A percentile compares a stretch with the other conserved stretches of the same genome.
These are phyloP conservation scores for Xestobium rufovillosum DNA, from an alignment of 2,888 invertebrate genomes.

Conservation along the genomic window DNA sequence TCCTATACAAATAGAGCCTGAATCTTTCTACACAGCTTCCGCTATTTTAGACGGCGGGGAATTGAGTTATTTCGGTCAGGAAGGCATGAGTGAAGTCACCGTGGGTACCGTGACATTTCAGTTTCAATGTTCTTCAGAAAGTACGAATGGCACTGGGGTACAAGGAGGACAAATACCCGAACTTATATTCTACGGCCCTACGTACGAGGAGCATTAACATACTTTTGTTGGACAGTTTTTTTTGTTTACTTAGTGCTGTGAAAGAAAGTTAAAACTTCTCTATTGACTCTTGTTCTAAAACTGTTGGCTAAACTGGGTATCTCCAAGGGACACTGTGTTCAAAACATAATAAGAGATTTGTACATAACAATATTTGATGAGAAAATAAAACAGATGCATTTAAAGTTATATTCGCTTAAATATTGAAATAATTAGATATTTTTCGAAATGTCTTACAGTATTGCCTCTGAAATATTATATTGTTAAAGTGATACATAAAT, in stretches of 20 bases:
- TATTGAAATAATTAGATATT: slow-evolving; percentile 25
- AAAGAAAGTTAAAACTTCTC: slow-evolving; percentile 19
- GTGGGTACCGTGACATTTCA: slow-evolving; percentile 92
- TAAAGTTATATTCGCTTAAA: slow-evolving; percentile 22
- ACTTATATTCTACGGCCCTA: slow-evolving; percentile 89
- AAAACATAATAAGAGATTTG: slow-evolving; percentile 20
- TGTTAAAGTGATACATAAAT: too few relatives aligned
- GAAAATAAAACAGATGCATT: slow-evolving; percentile 12
- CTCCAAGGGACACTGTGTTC: slow-evolving; percentile 28
- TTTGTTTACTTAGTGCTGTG: slow-evolving; percentile 29
- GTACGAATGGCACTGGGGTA: slow-evolving; percentile 95
- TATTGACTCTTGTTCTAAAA: slow-evolving; percentile 21
- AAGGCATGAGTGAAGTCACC: slow-evolving; percentile 90
- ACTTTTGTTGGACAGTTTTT: slow-evolving; percentile 9
- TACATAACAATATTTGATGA: slow-evolving; percentile 14
- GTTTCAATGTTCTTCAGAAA: slow-evolving; percentile 95
- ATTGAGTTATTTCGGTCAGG: slow-evolving; percentile 94
- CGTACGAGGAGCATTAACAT: slow-evolving; percentile 43
- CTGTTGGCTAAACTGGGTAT: slow-evolving; percentile 24
- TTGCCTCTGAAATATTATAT: too few relatives aligned
- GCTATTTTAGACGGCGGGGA: slow-evolving; percentile 90
- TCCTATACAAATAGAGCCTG: slow-evolving; percentile 85
- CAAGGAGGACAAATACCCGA: slow-evolving; percentile 98
- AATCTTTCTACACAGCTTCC: slow-evolving; percentile 92
- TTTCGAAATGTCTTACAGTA: slow-evolving; percentile 33